Conservation (phyloP, 2,888 invertebrate species). For the Ophraella communa region DNA sequence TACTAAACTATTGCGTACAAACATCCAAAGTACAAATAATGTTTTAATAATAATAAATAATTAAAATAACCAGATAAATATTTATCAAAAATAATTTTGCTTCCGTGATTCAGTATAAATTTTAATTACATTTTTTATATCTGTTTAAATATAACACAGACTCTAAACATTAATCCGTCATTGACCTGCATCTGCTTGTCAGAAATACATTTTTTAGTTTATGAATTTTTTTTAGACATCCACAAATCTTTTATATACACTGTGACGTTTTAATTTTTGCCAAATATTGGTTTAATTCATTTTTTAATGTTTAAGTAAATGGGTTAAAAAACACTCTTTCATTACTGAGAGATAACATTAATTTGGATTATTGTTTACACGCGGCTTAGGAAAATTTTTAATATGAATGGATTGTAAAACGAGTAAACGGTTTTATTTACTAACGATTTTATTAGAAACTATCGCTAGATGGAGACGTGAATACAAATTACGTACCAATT, state of each 20-base stretch:
- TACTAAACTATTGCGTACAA: neutral
- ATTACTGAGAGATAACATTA: constrained; percentile 20
- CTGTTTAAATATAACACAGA: neutral
- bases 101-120: neutral
- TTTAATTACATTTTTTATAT: neutral
- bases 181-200: constrained; percentile 16
- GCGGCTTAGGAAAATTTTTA: constrained; percentile 7
- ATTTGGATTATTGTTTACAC: constrained; percentile 18
- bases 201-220: constrained; percentile 11
- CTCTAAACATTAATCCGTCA: constrained; percentile 11
- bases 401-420: constrained; percentile 8
- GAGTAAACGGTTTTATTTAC: too few relatives aligned
- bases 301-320: constrained; percentile 19
- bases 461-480: too few relatives aligned
- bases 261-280: neutral
- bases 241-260: constrained; percentile 12
- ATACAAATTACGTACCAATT: too few relatives aligned
- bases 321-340: constrained; percentile 22
- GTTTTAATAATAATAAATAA: neutral
- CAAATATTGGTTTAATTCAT: constrained; percentile 4
- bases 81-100: neutral
- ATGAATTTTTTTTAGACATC: constrained; percentile 10
- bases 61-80: neutral
- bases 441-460: too few relatives aligned
- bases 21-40: neutral